Conservation (phyloP, 2,797 vertebrate species). For the Phrynocephalus vlangalii region DNA sequence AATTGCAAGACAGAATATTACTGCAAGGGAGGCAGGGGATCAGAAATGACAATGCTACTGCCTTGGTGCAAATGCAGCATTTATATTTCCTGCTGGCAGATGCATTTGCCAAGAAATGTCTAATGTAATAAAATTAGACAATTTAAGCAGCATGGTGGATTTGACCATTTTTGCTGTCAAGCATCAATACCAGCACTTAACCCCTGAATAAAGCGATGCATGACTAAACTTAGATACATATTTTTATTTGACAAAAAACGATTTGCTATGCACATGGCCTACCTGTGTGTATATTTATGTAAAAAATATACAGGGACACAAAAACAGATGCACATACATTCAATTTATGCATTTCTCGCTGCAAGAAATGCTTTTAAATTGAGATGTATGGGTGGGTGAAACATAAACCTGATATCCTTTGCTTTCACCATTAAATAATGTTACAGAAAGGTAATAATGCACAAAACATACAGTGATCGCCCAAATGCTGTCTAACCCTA, state of each 20-base stretch:
- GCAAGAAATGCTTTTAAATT: conserved; percentile 60
- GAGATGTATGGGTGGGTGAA: conserved; percentile 68
- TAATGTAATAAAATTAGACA: conserved; percentile 85
- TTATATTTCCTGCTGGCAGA: conserved; percentile 81
- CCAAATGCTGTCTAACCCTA: conserved; percentile 84
- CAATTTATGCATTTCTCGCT: conserved; percentile 45
- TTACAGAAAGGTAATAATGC: conserved; percentile 80
- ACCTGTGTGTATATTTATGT: background rate
- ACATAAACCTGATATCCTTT: conserved; percentile 71
- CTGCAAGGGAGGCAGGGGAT: conserved; percentile 3
- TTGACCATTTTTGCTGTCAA: conserved; percentile 79
- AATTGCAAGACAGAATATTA: conserved; percentile 72
- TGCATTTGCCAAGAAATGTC: conserved; percentile 80
- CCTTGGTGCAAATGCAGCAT: conserved; percentile 72
- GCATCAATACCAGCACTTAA: conserved; percentile 79
- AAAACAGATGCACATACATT: conserved; percentile 21
- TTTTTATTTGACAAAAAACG: conserved; percentile 64
- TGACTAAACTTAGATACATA: conserved; percentile 74
- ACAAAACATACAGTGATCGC: conserved; percentile 79
- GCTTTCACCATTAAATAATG: conserved; percentile 75
- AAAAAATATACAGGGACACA: no score
- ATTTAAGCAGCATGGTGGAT: conserved; percentile 82
- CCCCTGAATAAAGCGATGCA: conserved; percentile 70
- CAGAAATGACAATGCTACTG: conserved; percentile 71
- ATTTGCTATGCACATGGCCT: conserved; percentile 14